phyloP scores from a whole-genome alignment of 1,140 invertebrate species.

The Drosophila sp. region DNA sequence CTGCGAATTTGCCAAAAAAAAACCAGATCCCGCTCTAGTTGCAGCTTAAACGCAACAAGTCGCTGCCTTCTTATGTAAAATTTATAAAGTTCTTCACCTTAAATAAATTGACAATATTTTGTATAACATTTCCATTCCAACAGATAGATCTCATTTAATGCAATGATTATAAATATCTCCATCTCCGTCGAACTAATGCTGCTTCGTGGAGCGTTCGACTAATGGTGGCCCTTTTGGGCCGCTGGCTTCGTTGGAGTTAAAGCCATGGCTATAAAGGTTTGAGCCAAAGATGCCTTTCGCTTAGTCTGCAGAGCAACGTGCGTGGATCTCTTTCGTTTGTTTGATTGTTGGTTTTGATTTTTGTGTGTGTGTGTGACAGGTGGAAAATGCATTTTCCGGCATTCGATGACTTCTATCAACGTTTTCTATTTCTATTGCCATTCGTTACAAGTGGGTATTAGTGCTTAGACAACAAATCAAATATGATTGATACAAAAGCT shows the following conservation, averaged over 20 bases:
- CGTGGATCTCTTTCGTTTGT: constrained; percentile 50
- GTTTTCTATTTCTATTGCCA: constrained; percentile 64
- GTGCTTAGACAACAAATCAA: constrained; percentile 12
- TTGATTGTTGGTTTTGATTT: constrained; percentile 19
- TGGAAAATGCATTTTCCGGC: constrained; percentile 71
- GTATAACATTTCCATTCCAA: not conserved
- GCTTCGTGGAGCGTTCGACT: constrained; percentile 50
- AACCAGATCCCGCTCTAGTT: no score
- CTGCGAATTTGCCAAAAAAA: not conserved
- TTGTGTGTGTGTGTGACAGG: constrained; percentile 16
- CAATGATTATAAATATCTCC: constrained; percentile 18
- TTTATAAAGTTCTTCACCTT: constrained; percentile 1
- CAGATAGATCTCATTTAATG: constrained; percentile 1
- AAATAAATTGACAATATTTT: not conserved
- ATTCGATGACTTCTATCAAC: constrained; percentile 68
- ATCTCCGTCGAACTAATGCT: constrained; percentile 33
- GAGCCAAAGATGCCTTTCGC: constrained; percentile 33
- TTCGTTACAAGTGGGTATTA: constrained; percentile 66
- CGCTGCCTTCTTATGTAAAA: not conserved
- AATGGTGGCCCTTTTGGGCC: constrained; percentile 39
- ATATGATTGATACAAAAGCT: constrained; percentile 17
- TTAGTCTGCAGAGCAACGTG: constrained; percentile 63
- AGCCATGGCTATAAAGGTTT: constrained; percentile 58
- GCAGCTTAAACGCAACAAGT: no score
- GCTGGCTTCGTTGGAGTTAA: not conserved